These are phyloP conservation scores for Zaprionus lineosus DNA, from an alignment of 2,888 invertebrate genomes.

Conservation along the genomic window DNA sequence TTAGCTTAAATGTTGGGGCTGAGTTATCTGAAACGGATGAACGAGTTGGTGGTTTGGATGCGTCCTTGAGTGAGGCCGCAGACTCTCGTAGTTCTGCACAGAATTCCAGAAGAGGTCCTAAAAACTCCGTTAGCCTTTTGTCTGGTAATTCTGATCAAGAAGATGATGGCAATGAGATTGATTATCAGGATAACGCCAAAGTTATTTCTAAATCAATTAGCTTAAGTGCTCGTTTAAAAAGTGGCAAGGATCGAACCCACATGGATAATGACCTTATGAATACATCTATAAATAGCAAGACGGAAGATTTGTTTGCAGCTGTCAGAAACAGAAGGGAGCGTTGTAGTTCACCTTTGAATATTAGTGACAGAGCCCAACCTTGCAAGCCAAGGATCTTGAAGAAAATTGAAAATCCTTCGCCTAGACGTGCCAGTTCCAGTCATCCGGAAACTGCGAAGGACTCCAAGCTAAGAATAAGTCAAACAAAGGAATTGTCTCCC, in stretches of 20 bases:
- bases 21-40: slow-evolving; percentile 53
- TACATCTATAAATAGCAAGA: too few species aligned
- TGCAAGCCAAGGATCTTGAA: slow-evolving; percentile 5
- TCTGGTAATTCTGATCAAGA: not conserved
- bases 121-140: slow-evolving; percentile 36
- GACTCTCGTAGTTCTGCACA: not conserved
- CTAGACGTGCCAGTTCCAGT: too few species aligned
- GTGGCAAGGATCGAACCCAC: too few species aligned
- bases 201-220: too few species aligned
- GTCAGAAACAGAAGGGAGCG: slow-evolving; percentile 1
- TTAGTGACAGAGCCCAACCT: too few species aligned
- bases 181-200: not conserved
- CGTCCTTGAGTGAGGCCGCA: not conserved
- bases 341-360: too few species aligned
- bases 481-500: too few species aligned
- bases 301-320: not conserved
- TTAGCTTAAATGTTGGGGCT: slow-evolving; percentile 50
- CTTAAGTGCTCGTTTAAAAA: too few species aligned
- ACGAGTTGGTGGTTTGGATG: not conserved
- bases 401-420: slow-evolving; percentile 2
- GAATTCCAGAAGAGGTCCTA: slow-evolving; percentile 6
- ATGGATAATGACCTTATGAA: too few species aligned
- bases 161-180: not conserved
- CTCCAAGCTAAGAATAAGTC: too few species aligned
- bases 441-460: slow-evolving; percentile 23